Conservation (phyloP, 2,113 vertebrate genomes). For the Origma solitaria region DNA sequence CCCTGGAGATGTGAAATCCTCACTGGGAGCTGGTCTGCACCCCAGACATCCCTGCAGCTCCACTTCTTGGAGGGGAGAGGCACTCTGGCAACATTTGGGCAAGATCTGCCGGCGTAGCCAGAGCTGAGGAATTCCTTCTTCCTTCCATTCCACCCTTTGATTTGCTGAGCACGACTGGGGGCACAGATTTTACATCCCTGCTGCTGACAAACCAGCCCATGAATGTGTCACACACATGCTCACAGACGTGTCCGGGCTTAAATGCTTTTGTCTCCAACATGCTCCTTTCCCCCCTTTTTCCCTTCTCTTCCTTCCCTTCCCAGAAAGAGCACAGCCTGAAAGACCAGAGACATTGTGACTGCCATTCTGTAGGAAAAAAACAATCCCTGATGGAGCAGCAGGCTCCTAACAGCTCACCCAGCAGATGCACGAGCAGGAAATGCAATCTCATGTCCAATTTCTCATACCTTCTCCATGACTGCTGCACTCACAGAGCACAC, state of each 20-base stretch:
- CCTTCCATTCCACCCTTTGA: slow-evolving; percentile 19
- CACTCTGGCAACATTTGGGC: background rate
- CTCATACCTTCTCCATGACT: slow-evolving; percentile 39
- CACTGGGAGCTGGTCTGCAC: background rate
- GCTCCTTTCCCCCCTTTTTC: background rate
- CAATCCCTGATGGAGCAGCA: background rate
- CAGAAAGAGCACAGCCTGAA: background rate
- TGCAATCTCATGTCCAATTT: slow-evolving; percentile 49
- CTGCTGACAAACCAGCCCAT: background rate
- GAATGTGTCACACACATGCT: slow-evolving; percentile 35
- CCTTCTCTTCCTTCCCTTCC: background rate
- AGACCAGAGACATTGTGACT: background rate
- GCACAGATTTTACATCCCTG: background rate
- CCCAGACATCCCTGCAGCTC: background rate
- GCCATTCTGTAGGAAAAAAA: slow-evolving; percentile 8
- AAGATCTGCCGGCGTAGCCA: background rate
- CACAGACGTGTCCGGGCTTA: background rate
- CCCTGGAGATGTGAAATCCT: rapidly evolving
- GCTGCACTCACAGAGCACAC: background rate
- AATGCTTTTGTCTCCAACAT: background rate
- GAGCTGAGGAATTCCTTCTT: background rate
- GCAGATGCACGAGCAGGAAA: slow-evolving; percentile 54
- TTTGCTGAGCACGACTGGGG: background rate
- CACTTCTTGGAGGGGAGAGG: rapidly evolving
- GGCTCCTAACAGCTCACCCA: slow-evolving; percentile 15